phyloP scores from a whole-genome alignment of 1,140 invertebrate species.

The Phocides pigmalion region DNA sequence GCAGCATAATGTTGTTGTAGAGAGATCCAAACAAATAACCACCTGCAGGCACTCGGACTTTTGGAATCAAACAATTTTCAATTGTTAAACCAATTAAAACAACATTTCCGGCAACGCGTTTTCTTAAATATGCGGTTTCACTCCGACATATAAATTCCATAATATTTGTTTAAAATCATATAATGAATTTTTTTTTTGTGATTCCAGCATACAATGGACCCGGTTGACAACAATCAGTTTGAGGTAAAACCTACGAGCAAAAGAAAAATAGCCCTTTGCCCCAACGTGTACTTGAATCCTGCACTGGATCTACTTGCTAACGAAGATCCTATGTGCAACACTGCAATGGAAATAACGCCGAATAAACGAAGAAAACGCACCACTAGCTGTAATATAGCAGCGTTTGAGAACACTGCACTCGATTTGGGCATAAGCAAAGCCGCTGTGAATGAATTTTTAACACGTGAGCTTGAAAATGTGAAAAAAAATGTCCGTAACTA shows the following conservation, averaged over 20 bases:
- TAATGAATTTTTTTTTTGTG: constrained; percentile 20
- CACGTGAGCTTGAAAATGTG: constrained; percentile 75
- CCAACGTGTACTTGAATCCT: constrained; percentile 77
- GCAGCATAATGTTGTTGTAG: no score
- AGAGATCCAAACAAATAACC: no score
- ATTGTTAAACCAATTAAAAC: no score
- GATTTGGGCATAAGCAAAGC: constrained; percentile 72
- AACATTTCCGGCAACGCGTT: no score
- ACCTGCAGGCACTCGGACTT: no score
- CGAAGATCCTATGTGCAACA: constrained; percentile 81
- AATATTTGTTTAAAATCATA: no score
- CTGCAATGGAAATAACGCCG: constrained; percentile 78
- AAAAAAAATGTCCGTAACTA: constrained; percentile 63
- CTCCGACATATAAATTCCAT: no score
- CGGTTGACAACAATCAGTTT: constrained; percentile 79
- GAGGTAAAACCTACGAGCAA: constrained; percentile 73
- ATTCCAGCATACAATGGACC: constrained; percentile 65
- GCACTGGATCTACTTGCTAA: constrained; percentile 75
- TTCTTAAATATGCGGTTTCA: no score
- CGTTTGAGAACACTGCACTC: constrained; percentile 77
- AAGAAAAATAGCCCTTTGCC: constrained; percentile 59
- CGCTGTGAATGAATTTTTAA: constrained; percentile 70
- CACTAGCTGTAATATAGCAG: constrained; percentile 64
- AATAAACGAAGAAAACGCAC: constrained; percentile 70
- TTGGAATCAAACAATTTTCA: no score